A percentile compares a stretch with the other conserved stretches of the same genome.
These are phyloP conservation scores for Gambelia wislizenii DNA, from an alignment of 2,797 vertebrate genomes.

Conservation along the genomic window DNA sequence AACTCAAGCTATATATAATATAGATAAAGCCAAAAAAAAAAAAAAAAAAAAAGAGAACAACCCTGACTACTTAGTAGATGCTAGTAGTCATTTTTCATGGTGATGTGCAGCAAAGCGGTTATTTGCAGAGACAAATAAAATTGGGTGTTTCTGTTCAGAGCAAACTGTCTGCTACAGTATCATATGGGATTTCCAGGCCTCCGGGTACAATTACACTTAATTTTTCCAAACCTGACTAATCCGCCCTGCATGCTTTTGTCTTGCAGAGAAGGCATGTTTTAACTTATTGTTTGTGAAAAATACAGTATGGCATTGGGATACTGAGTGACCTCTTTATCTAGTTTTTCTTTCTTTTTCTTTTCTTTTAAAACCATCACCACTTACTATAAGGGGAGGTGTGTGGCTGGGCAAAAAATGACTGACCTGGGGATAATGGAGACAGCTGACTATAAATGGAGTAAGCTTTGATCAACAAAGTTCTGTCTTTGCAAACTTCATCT, in stretches of 20 bases:
- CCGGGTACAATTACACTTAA: neutral
- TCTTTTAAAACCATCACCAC: neutral
- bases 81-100: neutral
- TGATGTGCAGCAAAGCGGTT: neutral
- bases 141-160: neutral
- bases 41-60: too few relatives aligned
- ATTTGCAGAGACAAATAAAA: slow-evolving; percentile 27
- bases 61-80: neutral
- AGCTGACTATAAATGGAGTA: neutral
- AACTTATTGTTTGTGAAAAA: neutral
- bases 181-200: slow-evolving; percentile 19
- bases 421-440: neutral
- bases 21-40: too few relatives aligned
- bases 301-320: neutral
- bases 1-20: neutral
- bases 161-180: neutral
- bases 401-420: neutral
- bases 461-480: neutral
- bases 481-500: slow-evolving; percentile 31
- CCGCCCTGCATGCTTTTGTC: neutral
- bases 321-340: neutral
- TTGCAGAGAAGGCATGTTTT: neutral
- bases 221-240: neutral
- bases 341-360: neutral
- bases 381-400: neutral